Percentiles rank a stretch among this genome's conserved stretches.
phyloP scores from a whole-genome alignment of 1,140 invertebrate genomes.

The Limonius californicus region DNA sequence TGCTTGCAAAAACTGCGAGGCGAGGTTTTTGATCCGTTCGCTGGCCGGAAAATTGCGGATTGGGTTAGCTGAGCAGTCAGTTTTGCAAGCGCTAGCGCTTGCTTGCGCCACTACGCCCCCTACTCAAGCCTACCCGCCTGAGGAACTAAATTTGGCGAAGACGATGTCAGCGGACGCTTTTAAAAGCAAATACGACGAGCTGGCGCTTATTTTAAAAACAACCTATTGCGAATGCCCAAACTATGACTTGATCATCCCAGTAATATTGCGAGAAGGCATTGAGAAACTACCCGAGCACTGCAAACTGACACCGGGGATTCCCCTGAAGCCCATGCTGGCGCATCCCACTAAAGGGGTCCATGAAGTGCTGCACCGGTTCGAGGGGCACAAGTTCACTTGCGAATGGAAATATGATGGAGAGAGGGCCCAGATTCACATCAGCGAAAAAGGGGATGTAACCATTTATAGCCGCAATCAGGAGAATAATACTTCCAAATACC shows the following conservation, averaged over 20 bases:
- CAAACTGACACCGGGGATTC: slow-evolving; percentile 87
- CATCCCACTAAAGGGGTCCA: slow-evolving; percentile 92
- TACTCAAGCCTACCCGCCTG: slow-evolving; percentile 61
- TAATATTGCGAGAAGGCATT: slow-evolving; percentile 78
- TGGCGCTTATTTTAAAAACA: slow-evolving; percentile 81
- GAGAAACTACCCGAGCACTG: slow-evolving; percentile 75
- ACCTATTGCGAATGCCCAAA: slow-evolving; percentile 97
- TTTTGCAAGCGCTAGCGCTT: slow-evolving; percentile 86
- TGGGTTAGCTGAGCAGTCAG: slow-evolving; percentile 94
- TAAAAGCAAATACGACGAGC: slow-evolving; percentile 78
- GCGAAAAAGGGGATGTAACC: slow-evolving; percentile 63
- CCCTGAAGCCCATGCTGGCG: slow-evolving; percentile 97
- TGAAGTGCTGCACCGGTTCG: slow-evolving; percentile 90
- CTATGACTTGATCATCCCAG: slow-evolving; percentile 83
- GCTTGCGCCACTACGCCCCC: slow-evolving; percentile 74
- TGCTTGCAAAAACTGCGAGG: slow-evolving; percentile 86
- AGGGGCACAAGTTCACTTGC: slow-evolving; percentile 90
- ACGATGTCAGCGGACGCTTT: slow-evolving; percentile 63
- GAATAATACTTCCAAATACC: slow-evolving; percentile 97
- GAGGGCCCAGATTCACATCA: slow-evolving; percentile 87
- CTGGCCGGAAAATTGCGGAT: slow-evolving; percentile 93
- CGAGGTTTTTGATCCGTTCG: slow-evolving; percentile 88
- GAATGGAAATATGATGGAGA: slow-evolving; percentile 99
- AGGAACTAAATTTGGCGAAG: slow-evolving; percentile 59
- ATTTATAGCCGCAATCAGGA: slow-evolving; percentile 98